A percentile compares a stretch with the other conserved stretches of the same genome.
These are phyloP conservation scores for Brachyptera risi DNA, from an alignment of 2,888 invertebrate species.

Conservation along the genomic window DNA sequence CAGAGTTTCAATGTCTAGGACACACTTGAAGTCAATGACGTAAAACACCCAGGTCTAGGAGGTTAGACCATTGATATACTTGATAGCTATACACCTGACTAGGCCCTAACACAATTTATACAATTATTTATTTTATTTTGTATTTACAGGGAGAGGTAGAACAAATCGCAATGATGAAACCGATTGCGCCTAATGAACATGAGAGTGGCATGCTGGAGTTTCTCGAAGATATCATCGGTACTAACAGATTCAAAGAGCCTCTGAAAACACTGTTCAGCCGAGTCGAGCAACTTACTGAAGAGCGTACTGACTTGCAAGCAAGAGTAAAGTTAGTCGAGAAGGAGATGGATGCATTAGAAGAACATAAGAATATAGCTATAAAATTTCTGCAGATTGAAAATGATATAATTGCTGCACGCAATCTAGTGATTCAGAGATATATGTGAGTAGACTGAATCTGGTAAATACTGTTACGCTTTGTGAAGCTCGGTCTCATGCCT, in stretches of 20 bases:
- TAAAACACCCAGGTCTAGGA: no score
- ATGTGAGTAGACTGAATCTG: no score
- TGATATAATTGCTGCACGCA: constrained; percentile 60
- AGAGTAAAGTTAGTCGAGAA: constrained; percentile 77
- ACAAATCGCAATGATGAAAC: constrained; percentile 98
- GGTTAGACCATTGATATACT: no score
- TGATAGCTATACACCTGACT: no score
- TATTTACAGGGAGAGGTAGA: constrained; percentile 90
- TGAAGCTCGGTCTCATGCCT: no score
- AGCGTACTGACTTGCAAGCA: constrained; percentile 76
- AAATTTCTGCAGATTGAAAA: constrained; percentile 79
- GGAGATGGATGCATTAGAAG: constrained; percentile 73
- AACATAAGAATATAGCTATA: constrained; percentile 74
- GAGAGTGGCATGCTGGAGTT: constrained; percentile 98
- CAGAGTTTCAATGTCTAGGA: no score
- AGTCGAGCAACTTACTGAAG: constrained; percentile 69
- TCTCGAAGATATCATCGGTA: constrained; percentile 97
- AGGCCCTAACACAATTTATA: no score
- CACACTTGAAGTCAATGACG: no score
- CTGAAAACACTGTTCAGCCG: constrained; percentile 67
- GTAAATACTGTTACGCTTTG: no score
- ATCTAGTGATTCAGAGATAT: constrained; percentile 66
- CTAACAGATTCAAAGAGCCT: constrained; percentile 75
- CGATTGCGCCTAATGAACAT: constrained; percentile 77
- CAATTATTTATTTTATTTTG: no score